Percentiles rank a stretch among this genome's conserved stretches.
Evolutionary conservation across 1,140 invertebrate genomes (phyloP).

Genomic region (Papilio xuthus): DNA sequence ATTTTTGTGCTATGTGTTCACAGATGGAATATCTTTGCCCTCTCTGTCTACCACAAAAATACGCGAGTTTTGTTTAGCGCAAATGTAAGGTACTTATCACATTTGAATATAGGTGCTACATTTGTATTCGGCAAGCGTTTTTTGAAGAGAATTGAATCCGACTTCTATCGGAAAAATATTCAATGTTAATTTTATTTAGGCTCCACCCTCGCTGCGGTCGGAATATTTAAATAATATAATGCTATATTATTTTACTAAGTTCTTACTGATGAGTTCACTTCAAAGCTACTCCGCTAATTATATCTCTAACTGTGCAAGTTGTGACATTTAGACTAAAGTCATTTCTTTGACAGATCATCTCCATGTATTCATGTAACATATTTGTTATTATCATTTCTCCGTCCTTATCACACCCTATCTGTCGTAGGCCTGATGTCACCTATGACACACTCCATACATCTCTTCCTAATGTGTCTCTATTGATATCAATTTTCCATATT

Average conservation of each 20-base stretch:
- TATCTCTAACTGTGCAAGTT: not conserved
- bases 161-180: conserved; percentile 23
- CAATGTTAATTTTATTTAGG: conserved; percentile 23
- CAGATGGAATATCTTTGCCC: not conserved
- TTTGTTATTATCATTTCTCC: too few species aligned
- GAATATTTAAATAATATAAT: not conserved
- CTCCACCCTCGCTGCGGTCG: not conserved
- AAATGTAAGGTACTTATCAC: not conserved
- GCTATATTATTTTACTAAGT: not conserved
- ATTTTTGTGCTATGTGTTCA: too few species aligned
- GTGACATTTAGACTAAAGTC: too few species aligned
- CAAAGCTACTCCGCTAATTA: not conserved
- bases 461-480: not conserved
- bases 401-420: too few species aligned
- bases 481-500: not conserved
- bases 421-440: too few species aligned
- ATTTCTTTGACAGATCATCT: too few species aligned
- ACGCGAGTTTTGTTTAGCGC: not conserved
- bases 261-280: not conserved
- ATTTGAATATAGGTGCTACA: not conserved
- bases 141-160: conserved; percentile 24
- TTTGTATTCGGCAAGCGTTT: not conserved
- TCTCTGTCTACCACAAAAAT: not conserved
- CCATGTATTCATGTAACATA: too few species aligned
- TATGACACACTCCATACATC: too few species aligned